Percentiles rank a stretch among this genome's conserved stretches.
Conservation (phyloP, 2,888 invertebrate genomes). For the Cephonodes hylas region DNA sequence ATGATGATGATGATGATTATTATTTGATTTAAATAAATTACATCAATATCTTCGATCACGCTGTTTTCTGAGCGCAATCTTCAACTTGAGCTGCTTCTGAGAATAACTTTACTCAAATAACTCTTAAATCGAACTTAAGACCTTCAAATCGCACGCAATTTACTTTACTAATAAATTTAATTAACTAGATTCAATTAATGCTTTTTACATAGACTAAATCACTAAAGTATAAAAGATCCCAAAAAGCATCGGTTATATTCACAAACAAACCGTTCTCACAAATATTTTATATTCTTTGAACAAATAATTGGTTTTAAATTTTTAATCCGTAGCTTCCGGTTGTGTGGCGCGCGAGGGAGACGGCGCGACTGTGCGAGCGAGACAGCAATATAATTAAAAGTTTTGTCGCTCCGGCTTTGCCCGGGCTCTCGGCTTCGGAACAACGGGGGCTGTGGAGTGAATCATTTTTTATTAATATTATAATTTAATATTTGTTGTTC, state of each 20-base stretch:
- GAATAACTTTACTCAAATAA: too few species aligned
- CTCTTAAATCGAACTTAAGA: too few species aligned
- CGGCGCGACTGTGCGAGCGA: conserved; percentile 25
- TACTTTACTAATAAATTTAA: too few species aligned
- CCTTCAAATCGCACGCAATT: too few species aligned
- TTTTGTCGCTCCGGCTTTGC: conserved; percentile 13
- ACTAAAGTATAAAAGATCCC: neutral
- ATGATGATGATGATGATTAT: too few species aligned
- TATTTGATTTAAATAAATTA: too few species aligned
- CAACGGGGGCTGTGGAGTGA: neutral
- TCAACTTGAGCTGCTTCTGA: too few species aligned
- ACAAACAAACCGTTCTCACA: neutral
- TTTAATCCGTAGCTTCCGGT: conserved; percentile 22
- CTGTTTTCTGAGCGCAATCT: too few species aligned
- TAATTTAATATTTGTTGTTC: neutral
- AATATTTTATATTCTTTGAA: conserved; percentile 10
- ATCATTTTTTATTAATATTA: conserved; percentile 30
- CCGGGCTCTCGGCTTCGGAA: conserved; percentile 1
- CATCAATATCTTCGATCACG: too few species aligned
- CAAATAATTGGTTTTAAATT: conserved; percentile 17
- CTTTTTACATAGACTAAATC: neutral
- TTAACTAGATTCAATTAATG: too few species aligned
- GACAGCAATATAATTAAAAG: conserved; percentile 18
- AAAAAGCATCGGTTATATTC: neutral
- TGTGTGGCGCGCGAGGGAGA: conserved; percentile 36